These are phyloP conservation scores for Cerceris ruficornis DNA, from an alignment of 2,888 invertebrate genomes.

Conservation along the genomic window DNA sequence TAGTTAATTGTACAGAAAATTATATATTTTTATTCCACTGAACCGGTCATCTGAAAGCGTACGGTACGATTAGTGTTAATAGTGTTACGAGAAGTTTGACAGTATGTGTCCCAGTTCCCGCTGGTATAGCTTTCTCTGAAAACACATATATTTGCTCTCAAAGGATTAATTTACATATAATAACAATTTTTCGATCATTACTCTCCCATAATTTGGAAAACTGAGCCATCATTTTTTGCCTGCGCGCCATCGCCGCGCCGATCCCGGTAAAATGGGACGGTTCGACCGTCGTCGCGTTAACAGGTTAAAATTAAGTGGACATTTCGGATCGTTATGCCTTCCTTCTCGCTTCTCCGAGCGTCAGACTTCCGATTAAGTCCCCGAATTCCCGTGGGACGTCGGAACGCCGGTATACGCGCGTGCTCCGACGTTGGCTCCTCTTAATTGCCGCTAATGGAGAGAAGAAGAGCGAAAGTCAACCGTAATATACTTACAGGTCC, in stretches of 20 bases:
- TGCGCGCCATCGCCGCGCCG: neutral
- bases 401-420: constrained; percentile 14
- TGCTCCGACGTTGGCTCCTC: constrained; percentile 1
- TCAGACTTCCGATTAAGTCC: constrained; percentile 7
- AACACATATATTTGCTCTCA: no score
- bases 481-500: constrained; percentile 19
- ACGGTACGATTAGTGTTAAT: no score
- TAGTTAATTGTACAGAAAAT: no score
- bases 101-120: no score
- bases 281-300: neutral
- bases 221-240: neutral
- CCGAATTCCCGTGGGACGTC: constrained; percentile 6
- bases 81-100: no score
- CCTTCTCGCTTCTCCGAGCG: neutral
- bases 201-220: no score
- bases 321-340: constrained; percentile 4
- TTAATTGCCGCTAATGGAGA: constrained; percentile 35
- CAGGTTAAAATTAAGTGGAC: constrained; percentile 5
- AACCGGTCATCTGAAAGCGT: no score
- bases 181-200: no score
- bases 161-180: no score
- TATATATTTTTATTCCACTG: no score
- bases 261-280: neutral
- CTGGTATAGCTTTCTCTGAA: no score
- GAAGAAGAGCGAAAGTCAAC: constrained; percentile 18